These are phyloP conservation scores for Hylaeus anthracinus DNA, from an alignment of 1,140 invertebrate genomes.

Conservation along the genomic window DNA sequence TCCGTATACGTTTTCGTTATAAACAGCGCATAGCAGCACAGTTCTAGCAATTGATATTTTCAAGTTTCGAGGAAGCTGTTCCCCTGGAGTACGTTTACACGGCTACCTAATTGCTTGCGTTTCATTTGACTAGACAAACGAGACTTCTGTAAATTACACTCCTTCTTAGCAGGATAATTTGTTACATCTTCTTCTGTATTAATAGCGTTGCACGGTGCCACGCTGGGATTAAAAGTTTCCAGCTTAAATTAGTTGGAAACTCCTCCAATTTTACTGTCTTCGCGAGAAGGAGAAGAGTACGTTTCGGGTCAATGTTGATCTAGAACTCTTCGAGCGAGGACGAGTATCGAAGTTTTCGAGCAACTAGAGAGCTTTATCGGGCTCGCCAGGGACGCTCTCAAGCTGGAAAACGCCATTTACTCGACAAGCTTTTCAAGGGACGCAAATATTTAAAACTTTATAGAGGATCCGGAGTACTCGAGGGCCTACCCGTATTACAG, in stretches of 20 bases:
- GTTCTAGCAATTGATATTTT: too few species aligned
- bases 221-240: not conserved
- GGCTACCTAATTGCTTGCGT: not conserved
- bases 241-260: not conserved
- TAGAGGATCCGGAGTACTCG: too few species aligned
- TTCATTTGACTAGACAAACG: not conserved
- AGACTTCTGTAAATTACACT: not conserved
- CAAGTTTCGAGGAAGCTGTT: not conserved
- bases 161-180: not conserved
- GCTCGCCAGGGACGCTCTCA: not conserved
- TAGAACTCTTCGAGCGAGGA: not conserved
- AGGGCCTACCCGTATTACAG: too few species aligned
- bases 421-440: not conserved
- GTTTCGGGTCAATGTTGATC: not conserved
- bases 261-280: conserved; percentile 18
- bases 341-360: conserved; percentile 12
- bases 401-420: conserved; percentile 4
- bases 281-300: not conserved
- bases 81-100: not conserved
- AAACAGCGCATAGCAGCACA: too few species aligned
- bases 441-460: conserved; percentile 18
- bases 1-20: too few species aligned
- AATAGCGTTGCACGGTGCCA: not conserved
- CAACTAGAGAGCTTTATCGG: not conserved
- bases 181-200: conserved; percentile 4